Evolutionary conservation across 2,888 invertebrate species (phyloP).

Genomic region (Drosophila testacea): DNA sequence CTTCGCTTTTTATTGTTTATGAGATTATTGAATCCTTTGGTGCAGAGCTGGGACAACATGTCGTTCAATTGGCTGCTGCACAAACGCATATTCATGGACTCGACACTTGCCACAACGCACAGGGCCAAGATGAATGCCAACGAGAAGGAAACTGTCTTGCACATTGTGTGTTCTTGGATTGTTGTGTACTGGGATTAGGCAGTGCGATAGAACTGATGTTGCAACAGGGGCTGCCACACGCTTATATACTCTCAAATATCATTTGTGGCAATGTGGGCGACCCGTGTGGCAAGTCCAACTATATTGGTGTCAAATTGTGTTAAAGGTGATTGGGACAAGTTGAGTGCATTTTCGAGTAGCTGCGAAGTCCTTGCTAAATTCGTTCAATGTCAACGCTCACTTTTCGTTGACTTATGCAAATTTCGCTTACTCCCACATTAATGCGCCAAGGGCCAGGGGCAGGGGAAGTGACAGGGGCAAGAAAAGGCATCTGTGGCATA

Average conservation of each 20-base stretch:
- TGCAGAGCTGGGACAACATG: conserved; percentile 43
- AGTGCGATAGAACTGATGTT: conserved; percentile 53
- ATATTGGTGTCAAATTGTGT: conserved; percentile 65
- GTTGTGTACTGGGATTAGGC: conserved; percentile 15
- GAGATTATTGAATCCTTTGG: conserved; percentile 49
- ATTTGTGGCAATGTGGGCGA: conserved; percentile 8
- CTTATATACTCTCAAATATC: conserved; percentile 39
- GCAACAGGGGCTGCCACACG: conserved; percentile 14
- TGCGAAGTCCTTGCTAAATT: conserved; percentile 60
- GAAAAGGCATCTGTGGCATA: neutral
- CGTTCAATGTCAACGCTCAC: conserved; percentile 74
- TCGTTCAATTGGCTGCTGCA: conserved; percentile 60
- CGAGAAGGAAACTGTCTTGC: conserved; percentile 51
- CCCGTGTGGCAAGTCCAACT: conserved; percentile 21
- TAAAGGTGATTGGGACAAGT: conserved; percentile 64
- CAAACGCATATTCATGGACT: conserved; percentile 6
- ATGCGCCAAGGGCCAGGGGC: neutral
- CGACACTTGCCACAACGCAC: conserved; percentile 11
- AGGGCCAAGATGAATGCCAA: conserved; percentile 35
- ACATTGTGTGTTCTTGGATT: conserved; percentile 33
- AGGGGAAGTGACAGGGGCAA: conserved; percentile 1
- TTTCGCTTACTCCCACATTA: conserved; percentile 27
- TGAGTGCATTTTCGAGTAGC: conserved; percentile 72
- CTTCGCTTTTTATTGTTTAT: conserved; percentile 46
- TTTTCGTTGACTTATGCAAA: conserved; percentile 79